Evolutionary conservation across 2,797 vertebrate genomes (phyloP), one percentile per base, ranked within the genome.

Genomic region (Sebastes oblongus): DNA sequence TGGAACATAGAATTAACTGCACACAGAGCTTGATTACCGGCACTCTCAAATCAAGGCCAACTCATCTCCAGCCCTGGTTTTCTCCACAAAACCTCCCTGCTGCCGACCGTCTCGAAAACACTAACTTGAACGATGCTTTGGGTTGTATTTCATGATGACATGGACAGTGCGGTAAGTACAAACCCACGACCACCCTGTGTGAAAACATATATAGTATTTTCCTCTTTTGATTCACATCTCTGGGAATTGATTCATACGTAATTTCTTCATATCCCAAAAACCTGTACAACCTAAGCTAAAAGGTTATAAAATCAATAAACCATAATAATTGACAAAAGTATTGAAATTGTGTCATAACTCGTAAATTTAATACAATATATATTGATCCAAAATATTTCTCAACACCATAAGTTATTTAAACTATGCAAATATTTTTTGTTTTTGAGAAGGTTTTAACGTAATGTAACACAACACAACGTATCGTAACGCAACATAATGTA

Each of bases 1-100:
- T 90, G 83, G 82, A 91, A 91, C 86, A 89, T 64, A 82, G 89
- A 90, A 93, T 90, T 91, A 91, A 86, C 83, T 77, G 80, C 86
- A 74, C 72, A 81, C 83, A 77, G 59, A 78, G 89, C 83, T 89
- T 87, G 85, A 92, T 92, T 92, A 88, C 80, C 14, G 54, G 42
- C 79, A n/a, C 81, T 81, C 81, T 85, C 65, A 75, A 89, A 88
- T 89, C 89, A 90, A 86, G 85, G 88, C 80, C 78, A 46, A 16
- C 85, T 68, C 77, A 62, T 80, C 81, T 54, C 29, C 70, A 65
- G 39, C 62, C 9, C 50, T 24, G 62, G 30, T 68, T 81, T 46
- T 78, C 39, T 56, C 39, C 59, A 55, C 74, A 42, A 69, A 81
- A n/a, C 68, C 71, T 70, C 69, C 36, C 62, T 11, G 50, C 74